Evolutionary conservation across 1,140 invertebrate species (phyloP), one percentile per base, ranked within the genome.

Genomic region (Telenomus remus): DNA sequence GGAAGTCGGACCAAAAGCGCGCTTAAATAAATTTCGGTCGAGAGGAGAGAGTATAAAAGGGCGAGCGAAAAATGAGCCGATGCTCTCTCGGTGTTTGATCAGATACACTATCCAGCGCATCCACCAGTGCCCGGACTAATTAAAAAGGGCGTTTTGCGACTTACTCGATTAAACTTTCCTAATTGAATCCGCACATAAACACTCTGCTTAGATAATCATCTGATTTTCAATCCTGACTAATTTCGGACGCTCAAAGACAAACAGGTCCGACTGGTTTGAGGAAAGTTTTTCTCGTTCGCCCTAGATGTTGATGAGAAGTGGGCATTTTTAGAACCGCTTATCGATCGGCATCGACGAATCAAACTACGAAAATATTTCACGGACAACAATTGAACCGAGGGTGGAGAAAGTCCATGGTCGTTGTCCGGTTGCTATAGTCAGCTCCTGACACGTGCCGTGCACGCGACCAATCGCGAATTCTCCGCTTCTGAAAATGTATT

Each of bases 391-490:
- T 63, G 56, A 13, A 55, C n/a, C 46, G 27, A 64, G 64, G 65
- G 65, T 57, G 27, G 37, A 75, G 50, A 37, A 54, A 57, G 4
- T 56, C 60, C 64, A 60, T 76, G 65, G 66, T 73, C 70, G 61
- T 60, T 66, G 65, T 77, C 63, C 57, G 55, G 46, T 70, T 74
- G 68, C 64, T 64, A 71, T 72, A 71, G 76, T 66, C 76, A 74
- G 68, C 37, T 10, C 37, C 53, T 63, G 72, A 63, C 76, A 79
- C 76, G 76, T 75, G 71, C 66, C 71, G 33, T 53, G 63, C 76
- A 75, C 76, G 68, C 64, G 76, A 75, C 68, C 76, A 78, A 78
- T 78, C 71, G 71, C 66, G 68, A 79, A 79, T 79, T 79, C 75
- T 75, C 76, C 68, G 66, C 71, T 63, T 71, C 68, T 68, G 71